A percentile compares a stretch with the other conserved stretches of the same genome.
phyloP scores from a whole-genome alignment of 1,140 invertebrate genomes.

The Drosophila setifemur region DNA sequence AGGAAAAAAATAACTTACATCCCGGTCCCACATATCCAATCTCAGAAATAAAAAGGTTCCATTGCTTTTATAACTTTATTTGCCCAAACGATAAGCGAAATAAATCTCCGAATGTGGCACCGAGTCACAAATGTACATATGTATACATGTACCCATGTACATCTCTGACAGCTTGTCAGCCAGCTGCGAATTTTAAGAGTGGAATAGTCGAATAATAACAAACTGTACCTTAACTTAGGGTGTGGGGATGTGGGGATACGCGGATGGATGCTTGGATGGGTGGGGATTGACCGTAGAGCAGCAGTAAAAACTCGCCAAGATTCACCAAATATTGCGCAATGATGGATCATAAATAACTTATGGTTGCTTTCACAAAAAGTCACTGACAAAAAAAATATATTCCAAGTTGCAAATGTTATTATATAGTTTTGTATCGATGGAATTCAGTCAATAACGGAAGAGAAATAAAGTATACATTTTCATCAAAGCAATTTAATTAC shows the following conservation, averaged over 20 bases:
- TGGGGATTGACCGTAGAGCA: not conserved
- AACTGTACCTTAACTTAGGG: slow-evolving; percentile 55
- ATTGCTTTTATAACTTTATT: slow-evolving; percentile 70
- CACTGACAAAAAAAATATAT: not conserved
- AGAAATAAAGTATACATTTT: no score
- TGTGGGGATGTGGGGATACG: not conserved
- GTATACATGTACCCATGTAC: slow-evolving; percentile 49
- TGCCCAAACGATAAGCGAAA: slow-evolving; percentile 67
- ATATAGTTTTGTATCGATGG: no score
- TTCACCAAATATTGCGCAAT: slow-evolving; percentile 80
- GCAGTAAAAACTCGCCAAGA: slow-evolving; percentile 74
- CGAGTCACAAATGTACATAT: slow-evolving; percentile 68
- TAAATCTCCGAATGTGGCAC: slow-evolving; percentile 73
- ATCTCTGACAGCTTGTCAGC: slow-evolving; percentile 42
- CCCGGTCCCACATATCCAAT: slow-evolving; percentile 55
- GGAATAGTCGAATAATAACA: slow-evolving; percentile 38
- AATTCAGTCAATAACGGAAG: no score
- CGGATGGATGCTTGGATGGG: not conserved
- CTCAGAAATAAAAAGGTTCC: slow-evolving; percentile 37
- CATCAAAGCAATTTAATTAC: no score
- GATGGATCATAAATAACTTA: slow-evolving; percentile 82
- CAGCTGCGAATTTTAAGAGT: slow-evolving; percentile 41
- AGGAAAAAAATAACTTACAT: slow-evolving; percentile 42
- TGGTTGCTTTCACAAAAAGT: slow-evolving; percentile 50
- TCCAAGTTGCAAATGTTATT: no score